These are phyloP conservation scores for Nixonia krombeini DNA, from an alignment of 1,140 invertebrate species.

Conservation along the genomic window DNA sequence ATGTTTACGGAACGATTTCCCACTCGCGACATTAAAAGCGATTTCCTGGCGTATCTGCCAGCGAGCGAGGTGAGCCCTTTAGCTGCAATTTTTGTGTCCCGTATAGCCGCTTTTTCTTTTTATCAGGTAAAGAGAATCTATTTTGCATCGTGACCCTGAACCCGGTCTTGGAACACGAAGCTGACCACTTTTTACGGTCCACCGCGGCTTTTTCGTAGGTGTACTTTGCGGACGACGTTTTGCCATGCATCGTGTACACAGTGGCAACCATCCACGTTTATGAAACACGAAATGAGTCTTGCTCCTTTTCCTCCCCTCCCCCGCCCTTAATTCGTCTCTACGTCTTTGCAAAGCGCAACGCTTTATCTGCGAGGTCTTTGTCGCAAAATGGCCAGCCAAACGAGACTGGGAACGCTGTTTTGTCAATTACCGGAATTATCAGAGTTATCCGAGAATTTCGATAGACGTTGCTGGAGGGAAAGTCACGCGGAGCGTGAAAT, in stretches of 20 bases:
- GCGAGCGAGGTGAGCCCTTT: too few species aligned
- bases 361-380: too few species aligned
- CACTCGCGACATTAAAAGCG: too few species aligned
- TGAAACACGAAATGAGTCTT: background rate
- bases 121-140: too few species aligned
- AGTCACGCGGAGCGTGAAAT: too few species aligned
- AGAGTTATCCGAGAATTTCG: background rate
- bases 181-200: conserved; percentile 11
- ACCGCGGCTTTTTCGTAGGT: conserved; percentile 4
- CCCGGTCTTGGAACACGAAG: conserved; percentile 20
- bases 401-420: too few species aligned
- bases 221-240: conserved; percentile 17
- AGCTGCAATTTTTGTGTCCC: too few species aligned
- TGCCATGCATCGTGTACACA: conserved; percentile 6
- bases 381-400: background rate
- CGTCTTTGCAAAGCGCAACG: too few species aligned
- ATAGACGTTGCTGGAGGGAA: background rate
- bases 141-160: conserved; percentile 20
- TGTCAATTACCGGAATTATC: background rate
- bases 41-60: too few species aligned
- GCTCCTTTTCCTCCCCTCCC: too few species aligned
- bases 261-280: conserved; percentile 2
- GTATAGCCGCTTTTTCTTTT: background rate
- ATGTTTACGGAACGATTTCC: too few species aligned
- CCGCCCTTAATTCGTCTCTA: too few species aligned